Conservation (phyloP, 2,797 vertebrate genomes). For the Protosalanx chinensis region DNA sequence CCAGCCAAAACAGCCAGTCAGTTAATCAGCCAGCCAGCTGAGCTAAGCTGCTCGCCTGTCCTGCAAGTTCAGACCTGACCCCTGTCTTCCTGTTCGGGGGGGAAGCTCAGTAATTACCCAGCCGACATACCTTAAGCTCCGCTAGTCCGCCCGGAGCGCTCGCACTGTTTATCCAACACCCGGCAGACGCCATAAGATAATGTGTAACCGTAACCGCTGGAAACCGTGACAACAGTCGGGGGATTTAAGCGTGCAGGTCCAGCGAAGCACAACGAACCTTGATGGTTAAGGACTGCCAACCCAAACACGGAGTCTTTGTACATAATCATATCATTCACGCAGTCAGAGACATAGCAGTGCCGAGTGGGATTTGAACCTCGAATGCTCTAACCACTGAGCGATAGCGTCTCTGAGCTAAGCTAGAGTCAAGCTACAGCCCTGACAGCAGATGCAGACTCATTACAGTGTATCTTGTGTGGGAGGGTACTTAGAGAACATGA, state of each 20-base stretch:
- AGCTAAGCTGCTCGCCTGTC: slow-evolving; percentile 9
- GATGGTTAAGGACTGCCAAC: not conserved
- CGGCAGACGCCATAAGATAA: slow-evolving; percentile 46
- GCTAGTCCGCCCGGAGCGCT: slow-evolving; percentile 44
- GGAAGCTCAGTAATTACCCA: slow-evolving; percentile 69
- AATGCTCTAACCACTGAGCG: too few species aligned
- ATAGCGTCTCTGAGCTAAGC: too few species aligned
- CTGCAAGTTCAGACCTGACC: slow-evolving; percentile 58
- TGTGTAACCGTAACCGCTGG: slow-evolving; percentile 66
- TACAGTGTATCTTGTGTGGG: too few species aligned
- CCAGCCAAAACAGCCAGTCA: too few species aligned
- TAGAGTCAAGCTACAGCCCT: too few species aligned
- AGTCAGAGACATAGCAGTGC: not conserved
- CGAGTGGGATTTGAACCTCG: too few species aligned
- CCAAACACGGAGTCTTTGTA: not conserved
- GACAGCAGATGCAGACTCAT: too few species aligned
- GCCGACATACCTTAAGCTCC: slow-evolving; percentile 67
- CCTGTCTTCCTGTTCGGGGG: slow-evolving; percentile 25
- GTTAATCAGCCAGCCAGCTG: not conserved
- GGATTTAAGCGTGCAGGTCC: slow-evolving; percentile 30
- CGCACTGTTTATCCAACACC: slow-evolving; percentile 70
- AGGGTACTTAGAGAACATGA: too few species aligned
- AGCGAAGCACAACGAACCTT: not conserved
- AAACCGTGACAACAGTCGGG: slow-evolving; percentile 58
- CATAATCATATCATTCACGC: not conserved